A percentile compares a stretch with the other conserved stretches of the same genome.
Evolutionary conservation across 30 jellyfish, hydroid and myxozoan genomes (phyloP).

Genomic region (Aurelia sp.): DNA sequence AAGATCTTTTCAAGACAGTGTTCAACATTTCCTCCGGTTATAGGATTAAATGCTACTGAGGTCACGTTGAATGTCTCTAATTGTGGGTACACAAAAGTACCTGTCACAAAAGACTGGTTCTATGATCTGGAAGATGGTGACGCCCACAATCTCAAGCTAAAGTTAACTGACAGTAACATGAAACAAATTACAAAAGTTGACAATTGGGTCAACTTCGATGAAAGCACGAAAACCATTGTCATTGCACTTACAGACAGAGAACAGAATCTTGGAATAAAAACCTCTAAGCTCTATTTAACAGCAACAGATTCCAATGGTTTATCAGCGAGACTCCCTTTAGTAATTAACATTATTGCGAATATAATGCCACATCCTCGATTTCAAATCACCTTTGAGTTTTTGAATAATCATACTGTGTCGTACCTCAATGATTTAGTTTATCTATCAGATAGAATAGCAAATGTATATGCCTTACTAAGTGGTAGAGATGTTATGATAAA

Average conservation of each 20-base stretch:
- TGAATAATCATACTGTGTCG: background rate
- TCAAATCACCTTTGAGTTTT: slow-evolving; percentile 19
- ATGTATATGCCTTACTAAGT: slow-evolving; percentile 22
- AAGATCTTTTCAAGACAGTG: slow-evolving; percentile 56
- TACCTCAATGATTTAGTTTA: slow-evolving; percentile 27
- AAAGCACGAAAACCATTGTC: slow-evolving; percentile 33
- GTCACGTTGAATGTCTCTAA: slow-evolving; percentile 33
- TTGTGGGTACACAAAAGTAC: slow-evolving; percentile 41
- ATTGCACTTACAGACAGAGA: slow-evolving; percentile 53
- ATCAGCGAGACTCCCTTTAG: slow-evolving; percentile 7
- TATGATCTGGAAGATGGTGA: slow-evolving; percentile 81
- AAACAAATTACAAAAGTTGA: slow-evolving; percentile 22
- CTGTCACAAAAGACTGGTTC: slow-evolving; percentile 53
- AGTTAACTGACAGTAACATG: slow-evolving; percentile 4
- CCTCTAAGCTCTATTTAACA: slow-evolving; percentile 25
- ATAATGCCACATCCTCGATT: slow-evolving; percentile 3
- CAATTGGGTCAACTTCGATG: slow-evolving; percentile 59
- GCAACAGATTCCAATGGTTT: slow-evolving; percentile 81
- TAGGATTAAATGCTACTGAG: slow-evolving; percentile 7
- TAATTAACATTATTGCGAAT: background rate
- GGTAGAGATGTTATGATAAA: slow-evolving; percentile 28
- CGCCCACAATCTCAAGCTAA: slow-evolving; percentile 40
- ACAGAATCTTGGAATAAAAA: slow-evolving; percentile 10
- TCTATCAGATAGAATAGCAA: slow-evolving; percentile 40
- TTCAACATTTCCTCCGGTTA: slow-evolving; percentile 63